phyloP scores from a whole-genome alignment of 2,113 vertebrate species.

The Scatophagus argus region DNA sequence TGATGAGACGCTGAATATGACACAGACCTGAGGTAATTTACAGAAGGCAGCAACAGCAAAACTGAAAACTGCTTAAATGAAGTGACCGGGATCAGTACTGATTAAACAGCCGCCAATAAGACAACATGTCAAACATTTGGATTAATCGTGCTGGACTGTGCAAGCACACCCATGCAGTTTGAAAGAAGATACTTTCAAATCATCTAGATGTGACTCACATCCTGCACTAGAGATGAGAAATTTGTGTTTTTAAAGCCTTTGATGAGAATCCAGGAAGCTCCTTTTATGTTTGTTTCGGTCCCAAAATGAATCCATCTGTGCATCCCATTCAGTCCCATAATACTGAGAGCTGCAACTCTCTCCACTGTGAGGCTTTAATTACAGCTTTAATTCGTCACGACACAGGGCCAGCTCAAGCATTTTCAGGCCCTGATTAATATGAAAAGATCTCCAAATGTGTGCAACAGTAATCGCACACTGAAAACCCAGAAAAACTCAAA shows the following conservation, averaged over 20 bases:
- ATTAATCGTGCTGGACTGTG: slow-evolving; percentile 9
- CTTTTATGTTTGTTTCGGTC: slow-evolving; percentile 46
- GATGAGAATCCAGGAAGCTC: slow-evolving; percentile 34
- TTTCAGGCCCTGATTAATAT: slow-evolving; percentile 19
- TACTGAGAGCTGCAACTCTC: slow-evolving; percentile 12
- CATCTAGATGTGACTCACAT: slow-evolving; percentile 28
- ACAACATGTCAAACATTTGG: slow-evolving; percentile 20
- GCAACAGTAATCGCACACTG: slow-evolving; percentile 13
- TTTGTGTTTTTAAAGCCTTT: slow-evolving; percentile 23
- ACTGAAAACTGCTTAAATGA: slow-evolving; percentile 50
- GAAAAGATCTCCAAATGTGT: slow-evolving; percentile 22
- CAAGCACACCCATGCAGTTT: slow-evolving; percentile 5
- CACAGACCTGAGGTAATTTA: slow-evolving; percentile 42
- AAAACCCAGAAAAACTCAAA: neutral
- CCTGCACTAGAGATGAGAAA: slow-evolving; percentile 20
- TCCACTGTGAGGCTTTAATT: slow-evolving; percentile 38
- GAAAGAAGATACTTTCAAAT: neutral
- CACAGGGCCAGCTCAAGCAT: slow-evolving; percentile 17
- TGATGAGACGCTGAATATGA: slow-evolving; percentile 53
- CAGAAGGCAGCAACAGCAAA: slow-evolving; percentile 28
- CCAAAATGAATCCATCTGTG: slow-evolving; percentile 59
- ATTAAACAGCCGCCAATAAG: slow-evolving; percentile 21
- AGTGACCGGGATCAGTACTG: slow-evolving; percentile 29
- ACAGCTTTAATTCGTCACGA: slow-evolving; percentile 34
- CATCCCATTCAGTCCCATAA: slow-evolving; percentile 16